Base-by-base conservation (phyloP, 2,797 vertebrate species). In the Cygnus olor region DNA sequence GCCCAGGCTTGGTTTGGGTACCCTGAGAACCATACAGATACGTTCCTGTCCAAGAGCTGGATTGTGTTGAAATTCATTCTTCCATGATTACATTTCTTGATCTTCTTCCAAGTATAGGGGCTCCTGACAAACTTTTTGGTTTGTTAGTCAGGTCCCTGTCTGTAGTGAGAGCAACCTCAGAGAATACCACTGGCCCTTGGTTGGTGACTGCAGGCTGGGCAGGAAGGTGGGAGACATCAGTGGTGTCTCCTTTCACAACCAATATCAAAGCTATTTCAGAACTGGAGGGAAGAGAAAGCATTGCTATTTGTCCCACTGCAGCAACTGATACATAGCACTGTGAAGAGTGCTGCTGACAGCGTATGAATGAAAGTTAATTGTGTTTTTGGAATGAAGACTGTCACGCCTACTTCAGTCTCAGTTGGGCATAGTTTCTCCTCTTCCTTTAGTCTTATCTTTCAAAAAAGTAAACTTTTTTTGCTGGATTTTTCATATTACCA, bases 291-390 rank as follows among this genome's bases (percentile, higher is more conserved):
- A 78, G 24, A 85, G 22, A 84, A 32, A 42, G 5, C 42, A 14
- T 38, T 88, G 51, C 15, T 88, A 45, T 56, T 85, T 89, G 36
- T 83, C 58, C 54, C 53, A 27, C 60, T 93, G 0, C 71, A 84
- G 68, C 32, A 85, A 44, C 36, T 83, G 72, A 47, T 85, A 54
- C 0, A 0, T 57, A 61, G 47, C 42, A 22, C 17, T 28, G 69
- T 90, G 47, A 78, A 65, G 47, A 89, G 60, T 93, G 49, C 40
- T 94, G 6, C 64, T 92, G 69, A 70, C 28, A 68, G 70, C 57
- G 36, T 66, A 64, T 89, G 92, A 96, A 91, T 95, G 95, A 86
- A 95, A 72, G 57, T 74, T 86, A 85, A 71, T 92, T 86, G 90
- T 91, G 73, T 38, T 86, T 89, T 92, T 88, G 71, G 78, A 92